phyloP scores from a whole-genome alignment of 2,888 invertebrate species.

The Dyspetes luteomarginatus region DNA sequence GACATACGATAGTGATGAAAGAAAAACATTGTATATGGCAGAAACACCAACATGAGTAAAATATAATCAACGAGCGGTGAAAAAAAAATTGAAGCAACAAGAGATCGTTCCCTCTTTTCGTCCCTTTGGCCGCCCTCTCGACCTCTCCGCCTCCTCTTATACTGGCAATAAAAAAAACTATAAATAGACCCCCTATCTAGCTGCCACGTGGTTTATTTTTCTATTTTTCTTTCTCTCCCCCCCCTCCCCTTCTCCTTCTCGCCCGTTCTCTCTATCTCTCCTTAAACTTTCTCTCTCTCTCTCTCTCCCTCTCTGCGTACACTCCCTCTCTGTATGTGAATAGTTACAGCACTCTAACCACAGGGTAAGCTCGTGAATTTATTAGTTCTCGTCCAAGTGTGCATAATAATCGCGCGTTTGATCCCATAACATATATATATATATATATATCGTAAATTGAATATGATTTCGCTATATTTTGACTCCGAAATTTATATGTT shows the following conservation, averaged over 20 bases:
- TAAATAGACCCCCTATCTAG: constrained; percentile 52
- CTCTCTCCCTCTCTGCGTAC: too few relatives aligned
- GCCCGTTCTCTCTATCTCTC: background rate
- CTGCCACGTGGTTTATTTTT: constrained; percentile 28
- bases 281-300: too few relatives aligned
- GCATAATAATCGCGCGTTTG: too few relatives aligned
- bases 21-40: background rate
- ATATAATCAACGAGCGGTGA: background rate
- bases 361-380: too few relatives aligned
- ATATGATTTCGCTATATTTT: too few relatives aligned
- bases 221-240: constrained; percentile 14
- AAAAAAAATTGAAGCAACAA: constrained; percentile 19
- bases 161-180: constrained; percentile 35
- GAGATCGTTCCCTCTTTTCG: background rate
- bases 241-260: constrained; percentile 6
- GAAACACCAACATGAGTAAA: constrained; percentile 5
- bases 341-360: too few relatives aligned
- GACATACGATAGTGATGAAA: background rate
- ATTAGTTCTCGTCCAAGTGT: too few relatives aligned
- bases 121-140: constrained; percentile 4
- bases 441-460: too few relatives aligned
- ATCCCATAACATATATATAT: too few relatives aligned
- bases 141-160: constrained; percentile 24
- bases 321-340: too few relatives aligned
- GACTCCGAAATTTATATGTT: too few relatives aligned